phyloP scores from a whole-genome alignment of 2,113 vertebrate genomes.

The Pimephales promelas region DNA sequence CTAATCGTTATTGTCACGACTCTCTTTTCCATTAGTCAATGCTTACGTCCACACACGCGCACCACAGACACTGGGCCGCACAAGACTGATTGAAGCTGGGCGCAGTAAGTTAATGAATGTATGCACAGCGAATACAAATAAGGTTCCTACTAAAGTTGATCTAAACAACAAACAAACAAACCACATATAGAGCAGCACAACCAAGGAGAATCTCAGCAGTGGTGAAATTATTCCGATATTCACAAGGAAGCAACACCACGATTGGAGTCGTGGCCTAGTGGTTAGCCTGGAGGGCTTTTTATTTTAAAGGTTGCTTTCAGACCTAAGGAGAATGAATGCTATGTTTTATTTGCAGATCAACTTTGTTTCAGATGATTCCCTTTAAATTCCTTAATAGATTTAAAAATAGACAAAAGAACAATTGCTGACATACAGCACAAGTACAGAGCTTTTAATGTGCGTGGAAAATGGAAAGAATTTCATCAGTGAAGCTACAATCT shows the following conservation, averaged over 20 bases:
- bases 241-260: not conserved
- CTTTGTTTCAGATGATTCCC: not conserved
- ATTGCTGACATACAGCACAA: not conserved
- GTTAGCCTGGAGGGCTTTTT: not conserved
- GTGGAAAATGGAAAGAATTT: not conserved
- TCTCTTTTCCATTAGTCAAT: slow-evolving; percentile 47
- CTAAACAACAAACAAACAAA: slow-evolving; percentile 46
- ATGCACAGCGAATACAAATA: slow-evolving; percentile 51
- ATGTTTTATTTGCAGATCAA: not conserved
- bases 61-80: slow-evolving; percentile 25
- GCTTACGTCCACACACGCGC: slow-evolving; percentile 32
- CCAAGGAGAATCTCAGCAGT: not conserved
- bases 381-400: not conserved
- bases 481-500: not conserved
- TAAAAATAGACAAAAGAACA: not conserved
- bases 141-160: slow-evolving; percentile 37
- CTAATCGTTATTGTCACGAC: slow-evolving; percentile 39
- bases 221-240: slow-evolving; percentile 2
- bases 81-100: slow-evolving; percentile 49
- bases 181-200: not conserved
- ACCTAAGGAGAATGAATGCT: not conserved
- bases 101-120: slow-evolving; percentile 44
- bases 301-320: not conserved
- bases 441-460: not conserved
- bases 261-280: not conserved